phyloP scores from a whole-genome alignment of 2,797 vertebrate genomes.

The Huso huso region DNA sequence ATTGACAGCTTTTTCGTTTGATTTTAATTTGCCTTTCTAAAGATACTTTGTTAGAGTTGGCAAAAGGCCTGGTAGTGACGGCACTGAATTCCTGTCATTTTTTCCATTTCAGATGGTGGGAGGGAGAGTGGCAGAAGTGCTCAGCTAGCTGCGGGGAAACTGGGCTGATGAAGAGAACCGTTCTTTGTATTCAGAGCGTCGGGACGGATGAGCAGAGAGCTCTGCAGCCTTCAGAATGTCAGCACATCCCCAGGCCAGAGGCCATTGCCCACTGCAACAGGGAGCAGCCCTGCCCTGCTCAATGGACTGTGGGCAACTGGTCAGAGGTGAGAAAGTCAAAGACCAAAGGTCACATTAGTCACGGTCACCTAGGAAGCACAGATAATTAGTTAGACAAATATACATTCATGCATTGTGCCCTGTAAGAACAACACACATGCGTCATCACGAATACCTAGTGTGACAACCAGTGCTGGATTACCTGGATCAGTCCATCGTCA shows the following conservation, averaged over 20 bases:
- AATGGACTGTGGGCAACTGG: conserved; percentile 78
- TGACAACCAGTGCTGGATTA: no score
- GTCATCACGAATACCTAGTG: no score
- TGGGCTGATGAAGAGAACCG: conserved; percentile 65
- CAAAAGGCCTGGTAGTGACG: background rate
- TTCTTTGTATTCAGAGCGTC: conserved; percentile 79
- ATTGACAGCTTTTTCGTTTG: background rate
- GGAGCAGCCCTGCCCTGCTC: conserved; percentile 67
- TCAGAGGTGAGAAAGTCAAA: conserved; percentile 71
- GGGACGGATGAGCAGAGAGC: conserved; percentile 75
- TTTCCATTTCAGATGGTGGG: conserved; percentile 76
- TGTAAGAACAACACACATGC: background rate
- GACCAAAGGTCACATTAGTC: background rate
- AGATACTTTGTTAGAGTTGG: conserved; percentile 6
- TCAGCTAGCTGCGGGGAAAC: conserved; percentile 64
- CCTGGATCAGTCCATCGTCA: no score
- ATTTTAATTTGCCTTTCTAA: background rate
- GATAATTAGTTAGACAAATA: background rate
- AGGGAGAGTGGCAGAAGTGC: conserved; percentile 82
- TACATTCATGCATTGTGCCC: background rate
- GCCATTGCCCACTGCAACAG: conserved; percentile 58
- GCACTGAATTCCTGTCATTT: background rate
- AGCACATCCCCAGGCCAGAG: conserved; percentile 63
- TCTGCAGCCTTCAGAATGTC: conserved; percentile 57
- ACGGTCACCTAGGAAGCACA: background rate